Evolutionary conservation across 2,888 invertebrate species (phyloP), one percentile per base, ranked within the genome.

Genomic region (Cheilosia variabilis): DNA sequence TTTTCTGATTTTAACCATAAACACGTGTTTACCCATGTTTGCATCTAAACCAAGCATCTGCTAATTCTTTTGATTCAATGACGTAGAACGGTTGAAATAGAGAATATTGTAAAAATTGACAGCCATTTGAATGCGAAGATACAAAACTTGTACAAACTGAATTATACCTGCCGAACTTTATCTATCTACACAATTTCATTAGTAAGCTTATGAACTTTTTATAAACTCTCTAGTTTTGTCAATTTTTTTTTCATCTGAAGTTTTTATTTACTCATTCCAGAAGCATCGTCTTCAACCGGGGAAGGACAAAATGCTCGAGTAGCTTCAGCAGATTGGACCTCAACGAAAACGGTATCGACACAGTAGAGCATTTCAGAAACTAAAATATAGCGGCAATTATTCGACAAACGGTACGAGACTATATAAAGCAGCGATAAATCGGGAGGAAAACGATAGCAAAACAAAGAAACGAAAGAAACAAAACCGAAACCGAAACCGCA

Each of bases 181-280:
- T 9, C 2, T 9, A 31, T 9, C 9, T 34, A 9, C 9, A 34
- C 0, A 34, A 34, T 34, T 34, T 34, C 10, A 10, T 34, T 34
- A 2, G 9, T 10, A 10, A 34, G 34, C 43, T 43, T n/a, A 43
- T 1, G 22, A 1, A 1, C 1, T 4, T 43, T 43, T 43, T n/a
- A 5, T 43, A 2, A n/a, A 6, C 43, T 43, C 10, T 10, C 34
- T 2, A 34, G 34, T 34, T 34, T 34, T 34, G 10, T 34, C 2
- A 10, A 10, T 34, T 27, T 27, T 34, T 34, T 34, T 34, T 34
- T 19, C 2, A 7, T 6, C 6, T 27, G 1, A 2, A 31, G 9
- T 24, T 2, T 41, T 22, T 41, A 2, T 50, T 63, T 31, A 10
- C 53, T 81, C 34, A 0, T 82, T 82, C 15, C 82, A 82, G 82